A percentile compares a stretch with the other conserved stretches of the same genome.
These are phyloP conservation scores for Heterocephalus glaber DNA, from an alignment of 2,113 vertebrate genomes.

Conservation along the genomic window DNA sequence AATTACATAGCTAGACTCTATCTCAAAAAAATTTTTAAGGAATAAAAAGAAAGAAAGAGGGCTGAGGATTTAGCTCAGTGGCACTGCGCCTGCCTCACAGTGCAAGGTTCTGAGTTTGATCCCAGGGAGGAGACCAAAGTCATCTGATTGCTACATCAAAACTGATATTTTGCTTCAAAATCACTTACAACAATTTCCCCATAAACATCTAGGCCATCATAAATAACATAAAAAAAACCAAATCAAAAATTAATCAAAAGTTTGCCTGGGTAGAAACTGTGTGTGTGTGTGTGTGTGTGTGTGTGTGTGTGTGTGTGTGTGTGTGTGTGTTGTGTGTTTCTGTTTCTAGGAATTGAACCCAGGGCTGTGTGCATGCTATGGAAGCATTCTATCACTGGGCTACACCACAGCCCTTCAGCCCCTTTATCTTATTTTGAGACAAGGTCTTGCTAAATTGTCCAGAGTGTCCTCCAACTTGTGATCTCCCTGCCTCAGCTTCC, in stretches of 20 bases:
- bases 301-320: background rate
- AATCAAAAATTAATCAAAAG: slow-evolving; percentile 17
- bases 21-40: background rate
- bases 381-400: background rate
- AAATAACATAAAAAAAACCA: background rate
- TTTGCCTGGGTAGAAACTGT: background rate
- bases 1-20: background rate
- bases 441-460: background rate
- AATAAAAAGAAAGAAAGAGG: background rate
- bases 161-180: background rate
- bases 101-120: no score
- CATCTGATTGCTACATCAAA: background rate
- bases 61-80: no score
- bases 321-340: background rate
- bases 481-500: background rate
- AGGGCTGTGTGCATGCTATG: background rate
- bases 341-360: background rate
- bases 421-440: background rate
- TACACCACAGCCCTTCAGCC: background rate
- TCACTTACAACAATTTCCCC: slow-evolving; percentile 30
- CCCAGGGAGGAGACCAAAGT: background rate
- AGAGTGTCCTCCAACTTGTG: background rate
- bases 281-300: background rate
- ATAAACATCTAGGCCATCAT: background rate
- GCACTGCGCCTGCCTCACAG: no score